Evolutionary conservation across 2,888 invertebrate genomes (phyloP), one percentile per base, ranked within the genome.

Genomic region (Dexiosoma caninum): DNA sequence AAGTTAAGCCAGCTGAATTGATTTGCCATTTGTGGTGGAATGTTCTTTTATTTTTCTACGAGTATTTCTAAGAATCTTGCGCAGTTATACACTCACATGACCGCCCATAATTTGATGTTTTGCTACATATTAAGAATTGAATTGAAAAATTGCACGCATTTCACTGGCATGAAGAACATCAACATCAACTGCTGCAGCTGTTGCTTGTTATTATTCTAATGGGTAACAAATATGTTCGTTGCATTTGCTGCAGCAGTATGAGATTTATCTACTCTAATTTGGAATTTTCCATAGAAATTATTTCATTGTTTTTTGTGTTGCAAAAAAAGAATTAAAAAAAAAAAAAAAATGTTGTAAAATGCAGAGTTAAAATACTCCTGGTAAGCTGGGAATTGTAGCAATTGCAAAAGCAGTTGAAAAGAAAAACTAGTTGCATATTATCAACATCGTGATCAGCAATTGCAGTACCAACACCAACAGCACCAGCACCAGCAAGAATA

Each of bases 371-470:
- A n/a, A n/a, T n/a, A 19, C 53, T 72, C 19, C 44, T 72, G 62
- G 35, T 44, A 64, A 72, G 51, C 12, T 60, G 37, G 19, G 10
- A 14, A 53, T 46, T 23, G n/a, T 10, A 23, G 44, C 32, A 64
- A 27, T 44, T 72, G 32, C 30, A n/a, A n/a, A n/a, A n/a, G n/a
- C n/a, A n/a, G n/a, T n/a, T n/a, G n/a, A n/a, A n/a, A 62, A 44
- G 53, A 69, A 69, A 76, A 76, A 76, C 76, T 69, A 60, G 76
- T 76, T 76, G 60, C 67, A 67, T 60, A 35, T 53, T 60, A 69
- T 60, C 67, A 42, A 57, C 42, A 59, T 49, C 67, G 67, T 76
- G 76, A 69, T 72, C 72, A 46, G 21, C 40, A 69, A 55, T 53
- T 42, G 32, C 30, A 32, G 30, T 16, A 51, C 5, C 35, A 35